Conservation (phyloP, 2,888 invertebrate genomes). For the Catocala sponsa region DNA sequence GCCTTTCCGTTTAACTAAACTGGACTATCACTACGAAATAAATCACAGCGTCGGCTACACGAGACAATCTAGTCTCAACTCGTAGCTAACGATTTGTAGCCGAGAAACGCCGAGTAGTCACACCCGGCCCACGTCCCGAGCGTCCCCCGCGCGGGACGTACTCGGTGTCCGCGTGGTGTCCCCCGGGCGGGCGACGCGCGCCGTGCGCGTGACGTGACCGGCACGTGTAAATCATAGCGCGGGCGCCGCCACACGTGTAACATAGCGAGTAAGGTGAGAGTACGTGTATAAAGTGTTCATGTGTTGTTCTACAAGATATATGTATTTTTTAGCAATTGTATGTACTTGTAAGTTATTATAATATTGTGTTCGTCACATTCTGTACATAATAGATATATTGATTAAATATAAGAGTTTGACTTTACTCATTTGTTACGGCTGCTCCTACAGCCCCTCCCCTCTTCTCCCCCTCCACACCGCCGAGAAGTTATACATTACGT, state of each 20-base stretch:
- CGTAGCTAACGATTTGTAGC: too few relatives aligned
- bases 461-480: background rate
- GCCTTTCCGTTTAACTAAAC: too few relatives aligned
- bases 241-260: background rate
- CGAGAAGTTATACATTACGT: background rate
- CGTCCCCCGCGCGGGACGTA: too few relatives aligned
- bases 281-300: slow-evolving; percentile 39
- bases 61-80: too few relatives aligned
- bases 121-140: too few relatives aligned
- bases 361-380: slow-evolving; percentile 52
- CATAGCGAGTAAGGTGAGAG: background rate
- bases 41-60: too few relatives aligned
- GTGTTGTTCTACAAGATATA: slow-evolving; percentile 19
- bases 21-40: too few relatives aligned
- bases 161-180: too few relatives aligned
- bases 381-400: slow-evolving; percentile 61
- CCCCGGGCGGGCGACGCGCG: too few relatives aligned
- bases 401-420: slow-evolving; percentile 52
- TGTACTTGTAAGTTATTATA: slow-evolving; percentile 37
- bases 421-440: slow-evolving; percentile 19
- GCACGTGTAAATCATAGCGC: too few relatives aligned
- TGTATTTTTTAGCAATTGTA: slow-evolving; percentile 33
- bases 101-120: too few relatives aligned
- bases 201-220: too few relatives aligned
- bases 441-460: background rate